Evolutionary conservation across 1,140 invertebrate species (phyloP).

Genomic region (Portunus trituberculatus): DNA sequence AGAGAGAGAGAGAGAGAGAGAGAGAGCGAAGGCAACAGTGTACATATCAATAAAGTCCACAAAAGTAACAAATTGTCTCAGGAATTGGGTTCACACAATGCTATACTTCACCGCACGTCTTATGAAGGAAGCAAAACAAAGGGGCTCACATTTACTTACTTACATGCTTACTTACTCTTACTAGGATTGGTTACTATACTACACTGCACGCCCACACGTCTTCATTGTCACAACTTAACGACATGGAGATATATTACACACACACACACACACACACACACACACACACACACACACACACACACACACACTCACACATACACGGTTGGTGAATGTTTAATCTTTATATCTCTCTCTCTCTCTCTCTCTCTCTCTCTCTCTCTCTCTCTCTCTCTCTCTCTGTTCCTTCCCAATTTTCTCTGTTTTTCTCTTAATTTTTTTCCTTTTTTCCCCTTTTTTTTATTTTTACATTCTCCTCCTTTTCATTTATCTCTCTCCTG

Average conservation of each 20-base stretch:
- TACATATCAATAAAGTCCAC: neutral
- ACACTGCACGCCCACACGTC: neutral
- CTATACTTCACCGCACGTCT: no score
- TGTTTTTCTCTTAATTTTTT: neutral
- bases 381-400: neutral
- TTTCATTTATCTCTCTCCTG: no score
- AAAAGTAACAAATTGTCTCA: neutral
- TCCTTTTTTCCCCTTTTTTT: neutral
- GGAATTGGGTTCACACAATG: neutral
- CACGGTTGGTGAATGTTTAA: neutral
- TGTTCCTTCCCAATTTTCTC: neutral
- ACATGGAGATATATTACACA: neutral
- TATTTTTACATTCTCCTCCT: neutral
- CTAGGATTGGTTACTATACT: no score
- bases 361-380: no score
- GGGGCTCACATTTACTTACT: no score
- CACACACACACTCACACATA: neutral
- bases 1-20: neutral
- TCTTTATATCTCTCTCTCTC: no score
- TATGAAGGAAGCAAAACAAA: no score
- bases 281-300: neutral
- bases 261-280: constrained; percentile 20
- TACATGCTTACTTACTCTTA: no score
- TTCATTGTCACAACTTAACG: neutral
- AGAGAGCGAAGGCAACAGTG: neutral